phyloP scores from a whole-genome alignment of 2,113 vertebrate species.

The Etheostoma spectabile region DNA sequence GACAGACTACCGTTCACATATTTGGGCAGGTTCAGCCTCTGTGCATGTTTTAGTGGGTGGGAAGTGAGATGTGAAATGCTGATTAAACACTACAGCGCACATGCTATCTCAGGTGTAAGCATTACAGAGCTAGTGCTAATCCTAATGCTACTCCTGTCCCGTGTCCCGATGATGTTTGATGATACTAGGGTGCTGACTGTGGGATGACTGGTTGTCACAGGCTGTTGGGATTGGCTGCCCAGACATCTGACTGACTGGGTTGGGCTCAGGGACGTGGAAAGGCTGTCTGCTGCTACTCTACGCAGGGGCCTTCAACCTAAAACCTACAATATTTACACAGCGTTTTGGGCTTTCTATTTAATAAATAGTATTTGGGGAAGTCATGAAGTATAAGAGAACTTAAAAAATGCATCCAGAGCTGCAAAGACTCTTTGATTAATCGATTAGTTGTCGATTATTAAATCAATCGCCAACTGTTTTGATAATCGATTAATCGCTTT shows the following conservation, averaged over 20 bases:
- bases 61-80: slow-evolving; percentile 36
- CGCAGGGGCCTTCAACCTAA: background rate
- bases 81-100: background rate
- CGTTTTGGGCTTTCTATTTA: background rate
- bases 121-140: slow-evolving; percentile 3
- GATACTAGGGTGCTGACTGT: slow-evolving; percentile 11
- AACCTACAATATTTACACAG: background rate
- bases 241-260: slow-evolving; percentile 20
- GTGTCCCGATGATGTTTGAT: background rate
- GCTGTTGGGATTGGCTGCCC: slow-evolving; percentile 9
- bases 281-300: background rate
- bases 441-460: too few species aligned
- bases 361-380: background rate
- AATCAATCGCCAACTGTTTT: too few species aligned
- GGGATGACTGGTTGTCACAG: slow-evolving; percentile 15
- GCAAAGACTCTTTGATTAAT: too few species aligned
- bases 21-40: slow-evolving; percentile 10
- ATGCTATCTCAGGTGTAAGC: slow-evolving; percentile 17
- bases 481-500: too few species aligned
- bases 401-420: too few species aligned
- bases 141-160: background rate
- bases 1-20: slow-evolving; percentile 20
- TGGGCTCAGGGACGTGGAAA: slow-evolving; percentile 40
- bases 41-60: slow-evolving; percentile 38
- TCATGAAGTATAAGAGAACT: background rate